Evolutionary conservation across 2,113 vertebrate species (phyloP), one percentile per base, ranked within the genome.

Genomic region (Aix galericulata): DNA sequence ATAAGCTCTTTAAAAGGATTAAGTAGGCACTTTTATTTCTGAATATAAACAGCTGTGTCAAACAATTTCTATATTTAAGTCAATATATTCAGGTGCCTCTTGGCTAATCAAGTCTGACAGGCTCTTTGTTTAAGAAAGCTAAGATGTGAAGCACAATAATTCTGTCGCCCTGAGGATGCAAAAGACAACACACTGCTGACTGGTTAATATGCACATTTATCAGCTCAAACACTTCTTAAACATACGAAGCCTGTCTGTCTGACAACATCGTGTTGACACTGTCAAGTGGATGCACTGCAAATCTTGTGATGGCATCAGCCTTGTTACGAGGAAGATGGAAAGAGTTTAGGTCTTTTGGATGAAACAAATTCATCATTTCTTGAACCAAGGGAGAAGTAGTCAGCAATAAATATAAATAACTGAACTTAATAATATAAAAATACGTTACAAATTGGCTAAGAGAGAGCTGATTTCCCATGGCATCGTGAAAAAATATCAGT

Each of bases 21-120:
- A 93, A 91, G 74, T 13, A 90, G 59, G 67, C 58, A 89, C 55
- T 95, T 91, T 91, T 76, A 88, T 77, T 89, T 94, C 77, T 66
- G 86, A 94, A 82, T 77, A 79, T 71, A 82, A 25, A 2, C 44
- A 85, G 89, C 62, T 89, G 53, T 87, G 76, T 80, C 77, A 91
- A 96, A 80, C 91, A 87, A 77, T 76, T 88, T 85, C 74, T 94
- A 62, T 66, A 77, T 91, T 93, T 91, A 94, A 93, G 91, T 91
- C 77, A 91, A 93, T 46, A 89, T 79, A 96, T 94, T 95, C 92
- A 88, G 53, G 80, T 88, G 82, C 79, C 83, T 72, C 83, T 94
- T 82, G 83, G 88, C 83, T 91, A 92, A 96, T 96, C 91, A 85
- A 96, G 92, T 96, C 86, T 91, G 95, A 96, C 92, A 91, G 83